Base-by-base conservation (phyloP, 2,113 vertebrate species). In the Lagopus muta region DNA sequence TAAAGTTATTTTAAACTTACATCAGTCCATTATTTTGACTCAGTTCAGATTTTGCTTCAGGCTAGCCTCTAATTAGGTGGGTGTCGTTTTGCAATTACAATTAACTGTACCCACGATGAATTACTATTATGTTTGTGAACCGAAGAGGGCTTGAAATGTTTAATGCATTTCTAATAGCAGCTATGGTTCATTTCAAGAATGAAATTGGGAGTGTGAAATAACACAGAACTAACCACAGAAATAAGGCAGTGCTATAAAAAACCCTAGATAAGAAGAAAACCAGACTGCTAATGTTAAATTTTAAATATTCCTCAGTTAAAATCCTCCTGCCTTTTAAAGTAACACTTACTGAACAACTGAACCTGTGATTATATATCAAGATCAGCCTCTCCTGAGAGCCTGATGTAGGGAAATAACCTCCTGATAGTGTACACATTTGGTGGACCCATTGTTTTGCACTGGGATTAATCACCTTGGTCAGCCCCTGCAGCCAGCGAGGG, bases 21-120 rank as follows among this genome's bases (percentile, higher is more conserved):
- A 84, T 86, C 82, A 91, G 73, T 84, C 77, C 88, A 67, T 93
- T 96, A 93, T 94, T 94, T 93, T 94, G 82, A 89, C 62, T 92
- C 34, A 7, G 55, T 94, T 93, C 82, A 92, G 69, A 88, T 94
- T 91, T 57, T 88, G 93, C 88, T 67, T 82, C 76, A 61, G 89
- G 80, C 91, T 93, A 47, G 70, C 69, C 65, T 93, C 82, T 92
- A 75, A 94, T 96, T 96, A 95, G 89, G 89, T 92, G 82, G 79
- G 91, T 78, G 85, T 81, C 96, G 76, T 88, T 94, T 93, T 93
- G 65, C 65, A 92, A 76, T 94, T 95, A 89, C 64, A 91, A 80
- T 94, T 95, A 88, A 92, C 69, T 57, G 34, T 78, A 76, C 76
- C 84, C 82, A 72, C 79, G 88, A 74, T 91, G 93, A 96, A 96